Base-by-base conservation (phyloP, 2,888 invertebrate genomes). In the Shargacucullia verbasci region DNA sequence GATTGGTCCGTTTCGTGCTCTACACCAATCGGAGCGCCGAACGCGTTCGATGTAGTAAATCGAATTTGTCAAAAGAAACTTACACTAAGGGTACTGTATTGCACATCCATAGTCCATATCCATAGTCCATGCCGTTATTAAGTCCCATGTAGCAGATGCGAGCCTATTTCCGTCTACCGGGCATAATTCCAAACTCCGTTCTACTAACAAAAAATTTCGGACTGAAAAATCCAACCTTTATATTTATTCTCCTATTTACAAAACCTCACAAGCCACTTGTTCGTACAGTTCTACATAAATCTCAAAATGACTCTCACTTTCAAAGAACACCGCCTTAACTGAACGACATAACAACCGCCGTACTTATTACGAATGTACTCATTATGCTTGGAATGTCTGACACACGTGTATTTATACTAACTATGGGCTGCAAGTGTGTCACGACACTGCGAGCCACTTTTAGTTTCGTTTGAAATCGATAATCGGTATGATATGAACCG, bases 351-450 rank as follows among this genome's bases (percentile, higher is more conserved):
- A 80, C 76, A 76, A 76, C 83, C 70, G 60, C 73, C 73, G 73
- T 82, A 82, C 81, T 89, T 86, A 91, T 90, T 92, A 90, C 89
- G 80, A 88, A 82, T 89, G 89, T 86, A 85, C 83, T 90, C 78
- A 91, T 92, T 91, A 91, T 76, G 66, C 70, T 41, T 56, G 87
- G 88, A 89, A 90, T 90, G 88, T 78, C 75, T 80, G 81, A 82
- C 87, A 89, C 84, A 84, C 84, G 80, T 85, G 84, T 82, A 78
- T 81, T 85, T 85, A 83, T 76, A 77, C 63, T 78, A 69, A 69
- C 73, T 70, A 80, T 76, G 61, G 64, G 49, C 62, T 73, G 68
- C 70, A 87, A 84, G 76, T 87, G 80, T 89, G 88, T 86, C 87
- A 86, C 75, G 84, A 84, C 70, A 83, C 77, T 80, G 78, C 70